A percentile compares a stretch with the other conserved stretches of the same genome.
Evolutionary conservation across 2,113 vertebrate species (phyloP).

Genomic region (Chlorodrepanis virens): DNA sequence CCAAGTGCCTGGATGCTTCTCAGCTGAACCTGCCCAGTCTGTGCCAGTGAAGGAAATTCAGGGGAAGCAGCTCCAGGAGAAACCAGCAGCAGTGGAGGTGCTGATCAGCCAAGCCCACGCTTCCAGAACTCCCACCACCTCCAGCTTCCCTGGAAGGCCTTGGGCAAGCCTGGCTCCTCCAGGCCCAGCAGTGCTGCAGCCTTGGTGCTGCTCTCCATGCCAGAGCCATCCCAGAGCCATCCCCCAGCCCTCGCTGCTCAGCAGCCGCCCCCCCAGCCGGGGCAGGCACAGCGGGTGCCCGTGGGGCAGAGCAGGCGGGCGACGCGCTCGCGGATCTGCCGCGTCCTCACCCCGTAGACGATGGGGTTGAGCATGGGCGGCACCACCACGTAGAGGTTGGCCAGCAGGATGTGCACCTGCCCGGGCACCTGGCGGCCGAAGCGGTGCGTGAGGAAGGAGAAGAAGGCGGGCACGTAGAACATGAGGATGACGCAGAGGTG

Average conservation of each 20-base stretch:
- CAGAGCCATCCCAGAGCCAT: background rate
- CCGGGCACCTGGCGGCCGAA: slow-evolving; percentile 42
- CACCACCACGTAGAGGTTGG: slow-evolving; percentile 55
- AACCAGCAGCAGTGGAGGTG: background rate
- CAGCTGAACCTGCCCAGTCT: background rate
- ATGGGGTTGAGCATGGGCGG: slow-evolving; percentile 69
- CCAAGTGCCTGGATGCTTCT: background rate
- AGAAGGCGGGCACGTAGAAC: slow-evolving; percentile 63
- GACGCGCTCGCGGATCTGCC: slow-evolving; percentile 44
- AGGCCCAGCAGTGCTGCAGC: accelerated
- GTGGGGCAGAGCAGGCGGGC: background rate
- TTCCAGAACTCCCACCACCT: background rate
- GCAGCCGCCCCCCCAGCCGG: accelerated
- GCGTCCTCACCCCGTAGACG: slow-evolving; percentile 62
- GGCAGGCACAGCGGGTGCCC: background rate
- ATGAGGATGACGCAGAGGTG: slow-evolving; percentile 67
- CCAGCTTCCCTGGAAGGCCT: background rate
- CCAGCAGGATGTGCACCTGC: slow-evolving; percentile 48
- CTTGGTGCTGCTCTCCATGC: background rate
- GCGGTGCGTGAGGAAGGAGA: slow-evolving; percentile 62
- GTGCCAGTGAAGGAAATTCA: background rate
- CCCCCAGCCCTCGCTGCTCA: accelerated
- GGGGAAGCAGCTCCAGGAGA: background rate
- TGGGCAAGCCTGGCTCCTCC: background rate
- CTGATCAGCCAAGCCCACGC: accelerated